phyloP scores from a whole-genome alignment of 1,140 invertebrate species.

The Cataglyphis hispanica region DNA sequence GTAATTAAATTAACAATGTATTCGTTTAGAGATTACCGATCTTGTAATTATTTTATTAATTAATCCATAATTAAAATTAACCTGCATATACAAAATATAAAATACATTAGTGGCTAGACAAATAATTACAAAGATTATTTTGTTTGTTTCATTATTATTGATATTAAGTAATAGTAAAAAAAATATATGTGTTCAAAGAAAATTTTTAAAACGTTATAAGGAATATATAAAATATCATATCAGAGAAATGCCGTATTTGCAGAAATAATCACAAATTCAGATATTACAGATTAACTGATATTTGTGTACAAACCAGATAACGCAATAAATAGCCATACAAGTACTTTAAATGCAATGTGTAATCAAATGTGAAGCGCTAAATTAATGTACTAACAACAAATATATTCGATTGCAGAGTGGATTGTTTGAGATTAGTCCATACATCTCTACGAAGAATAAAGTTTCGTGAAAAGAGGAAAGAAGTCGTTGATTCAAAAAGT shows the following conservation, averaged over 20 bases:
- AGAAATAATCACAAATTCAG: slow-evolving; percentile 16
- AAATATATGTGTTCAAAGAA: background rate
- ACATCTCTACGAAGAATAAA: slow-evolving; percentile 31
- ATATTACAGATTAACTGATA: slow-evolving; percentile 11
- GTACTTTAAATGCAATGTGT: background rate
- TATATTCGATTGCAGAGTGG: slow-evolving; percentile 64
- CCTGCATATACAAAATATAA: slow-evolving; percentile 18
- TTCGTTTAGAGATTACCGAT: slow-evolving; percentile 49
- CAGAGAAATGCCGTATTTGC: background rate
- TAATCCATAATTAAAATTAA: slow-evolving; percentile 52
- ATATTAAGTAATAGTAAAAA: background rate
- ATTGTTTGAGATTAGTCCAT: slow-evolving; percentile 67
- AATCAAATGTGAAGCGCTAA: slow-evolving; percentile 9
- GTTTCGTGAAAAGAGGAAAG: slow-evolving; percentile 16
- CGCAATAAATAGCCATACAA: background rate
- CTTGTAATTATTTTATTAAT: slow-evolving; percentile 56
- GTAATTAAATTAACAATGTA: slow-evolving; percentile 56
- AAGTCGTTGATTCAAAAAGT: slow-evolving; percentile 78
- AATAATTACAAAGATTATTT: slow-evolving; percentile 26
- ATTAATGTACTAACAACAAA: slow-evolving; percentile 72
- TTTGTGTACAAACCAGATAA: background rate
- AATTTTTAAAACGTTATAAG: background rate
- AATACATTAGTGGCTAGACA: background rate
- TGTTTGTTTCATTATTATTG: background rate
- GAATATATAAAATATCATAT: background rate